Evolutionary conservation across 2,797 vertebrate genomes (phyloP), one percentile per base, ranked within the genome.

Genomic region (Lepidocolaptes lacrymiger): DNA sequence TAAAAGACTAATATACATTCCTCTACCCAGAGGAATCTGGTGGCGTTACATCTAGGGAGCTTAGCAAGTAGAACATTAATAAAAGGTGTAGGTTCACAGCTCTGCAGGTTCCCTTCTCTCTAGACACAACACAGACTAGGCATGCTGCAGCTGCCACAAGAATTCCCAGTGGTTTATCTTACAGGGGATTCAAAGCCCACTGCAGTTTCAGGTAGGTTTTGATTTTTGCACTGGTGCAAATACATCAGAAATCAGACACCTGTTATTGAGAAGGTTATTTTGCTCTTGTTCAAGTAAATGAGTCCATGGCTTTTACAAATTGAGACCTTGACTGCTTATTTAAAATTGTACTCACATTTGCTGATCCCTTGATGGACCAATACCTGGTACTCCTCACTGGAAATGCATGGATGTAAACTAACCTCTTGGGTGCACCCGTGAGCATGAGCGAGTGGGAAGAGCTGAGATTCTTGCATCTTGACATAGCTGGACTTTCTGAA

Each of bases 341-440:
- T 51, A 58, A 95, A 83, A 84, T 37, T 66, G 6, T n/a, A 36
- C 16, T 77, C 19, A 12, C 8, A 4, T 72, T 93, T 76, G 9
- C 44, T 78, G 44, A 32, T 85, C 20, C 56, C 46, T 77, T 77
- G 43, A 51, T 23, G 36, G 36, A 20, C 30, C 68, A 80, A 74
- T n/a, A 43, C 8, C 12, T 63, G 30, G 2, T 27, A 73, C 52
- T 79, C 26, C 19, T 62, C 4, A 1, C 28, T 89, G 68, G 26
- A 69, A 94, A 76, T n/a, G 44, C 12, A n/a, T 48, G 51, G 59
- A 79, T 91, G 32, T 39, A 64, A 22, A 97, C 98, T 68, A 93
- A 99, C 98, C 98, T 99, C 91, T 98, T 98, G 37, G 98, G 96
- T 66, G 85, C 84, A 90, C 92, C 96, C 56, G 91, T 66, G 46